Evolutionary conservation across 2,888 invertebrate genomes (phyloP).

Genomic region (Papilio elwesi): DNA sequence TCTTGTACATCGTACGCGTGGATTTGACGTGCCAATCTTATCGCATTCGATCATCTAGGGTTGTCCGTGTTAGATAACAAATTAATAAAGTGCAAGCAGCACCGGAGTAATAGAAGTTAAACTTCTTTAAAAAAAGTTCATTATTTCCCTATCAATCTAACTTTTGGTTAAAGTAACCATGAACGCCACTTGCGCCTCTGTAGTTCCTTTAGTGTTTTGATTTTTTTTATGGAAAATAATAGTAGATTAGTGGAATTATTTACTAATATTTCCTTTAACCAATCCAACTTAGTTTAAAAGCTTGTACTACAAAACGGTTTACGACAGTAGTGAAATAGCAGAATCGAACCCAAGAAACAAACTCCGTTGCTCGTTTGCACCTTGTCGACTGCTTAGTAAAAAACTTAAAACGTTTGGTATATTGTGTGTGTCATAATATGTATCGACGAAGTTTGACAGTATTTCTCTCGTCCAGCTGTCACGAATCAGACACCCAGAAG

Average conservation of each 20-base stretch:
- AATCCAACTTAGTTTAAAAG: not conserved
- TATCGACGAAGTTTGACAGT: too few relatives aligned
- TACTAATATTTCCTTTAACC: not conserved
- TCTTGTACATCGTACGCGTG: not conserved
- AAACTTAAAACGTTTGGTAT: too few relatives aligned
- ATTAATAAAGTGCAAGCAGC: not conserved
- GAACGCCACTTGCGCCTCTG: too few relatives aligned
- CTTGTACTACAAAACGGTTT: not conserved
- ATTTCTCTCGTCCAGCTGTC: conserved; percentile 57
- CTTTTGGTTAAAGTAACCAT: too few relatives aligned
- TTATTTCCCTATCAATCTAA: too few relatives aligned
- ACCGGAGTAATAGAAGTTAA: not conserved
- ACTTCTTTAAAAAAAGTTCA: not conserved
- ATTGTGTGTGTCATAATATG: too few relatives aligned
- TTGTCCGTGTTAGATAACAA: conserved; percentile 1
- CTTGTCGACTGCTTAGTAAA: too few relatives aligned
- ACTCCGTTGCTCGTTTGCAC: too few relatives aligned
- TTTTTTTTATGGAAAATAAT: not conserved
- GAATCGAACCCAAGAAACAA: not conserved
- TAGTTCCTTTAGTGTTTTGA: too few relatives aligned
- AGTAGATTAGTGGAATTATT: not conserved
- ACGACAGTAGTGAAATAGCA: not conserved
- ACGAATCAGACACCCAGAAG: conserved; percentile 48
- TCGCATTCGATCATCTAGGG: not conserved
- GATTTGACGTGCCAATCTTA: not conserved